phyloP scores from a whole-genome alignment of 2,113 vertebrate species.

The Thamnophis sirtalis region DNA sequence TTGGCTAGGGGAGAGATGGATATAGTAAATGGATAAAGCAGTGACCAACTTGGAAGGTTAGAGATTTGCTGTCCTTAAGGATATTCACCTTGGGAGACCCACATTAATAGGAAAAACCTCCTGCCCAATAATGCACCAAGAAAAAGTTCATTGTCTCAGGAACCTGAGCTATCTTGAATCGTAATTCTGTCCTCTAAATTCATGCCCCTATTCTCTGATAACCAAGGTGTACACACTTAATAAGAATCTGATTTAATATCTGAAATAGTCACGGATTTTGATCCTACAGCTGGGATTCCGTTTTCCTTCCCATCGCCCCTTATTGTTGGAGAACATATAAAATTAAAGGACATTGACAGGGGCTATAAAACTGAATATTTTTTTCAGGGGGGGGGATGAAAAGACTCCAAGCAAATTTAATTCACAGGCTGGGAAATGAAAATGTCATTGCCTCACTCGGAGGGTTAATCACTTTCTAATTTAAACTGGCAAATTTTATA shows the following conservation, averaged over 20 bases:
- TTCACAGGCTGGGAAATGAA: slow-evolving; percentile 75
- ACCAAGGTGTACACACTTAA: slow-evolving; percentile 2
- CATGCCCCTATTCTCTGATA: slow-evolving; percentile 34
- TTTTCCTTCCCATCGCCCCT: background rate
- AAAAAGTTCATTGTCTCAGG: slow-evolving; percentile 63
- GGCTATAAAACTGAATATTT: slow-evolving; percentile 54
- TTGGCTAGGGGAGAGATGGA: slow-evolving; percentile 51
- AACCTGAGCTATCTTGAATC: slow-evolving; percentile 50
- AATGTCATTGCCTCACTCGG: slow-evolving; percentile 79
- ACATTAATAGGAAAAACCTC: slow-evolving; percentile 61
- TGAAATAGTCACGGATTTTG: slow-evolving; percentile 33
- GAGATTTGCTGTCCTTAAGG: slow-evolving; percentile 60
- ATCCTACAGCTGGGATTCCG: slow-evolving; percentile 22
- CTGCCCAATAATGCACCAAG: slow-evolving; percentile 41
- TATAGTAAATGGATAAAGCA: slow-evolving; percentile 58
- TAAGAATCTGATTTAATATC: slow-evolving; percentile 18
- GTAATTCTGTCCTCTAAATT: slow-evolving; percentile 38
- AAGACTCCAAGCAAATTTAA: slow-evolving; percentile 76
- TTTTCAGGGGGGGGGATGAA: slow-evolving; percentile 37
- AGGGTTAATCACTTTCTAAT: slow-evolving; percentile 81
- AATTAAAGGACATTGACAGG: slow-evolving; percentile 29
- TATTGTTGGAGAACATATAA: background rate
- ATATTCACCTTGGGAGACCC: slow-evolving; percentile 54
- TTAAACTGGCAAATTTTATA: slow-evolving; percentile 80
- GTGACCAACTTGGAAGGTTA: slow-evolving; percentile 64